A percentile compares a stretch with the other conserved stretches of the same genome.
Evolutionary conservation across 35 echinoderm and acorn worm species (phyloP).

Genomic region (Apostichopus parvimensis): DNA sequence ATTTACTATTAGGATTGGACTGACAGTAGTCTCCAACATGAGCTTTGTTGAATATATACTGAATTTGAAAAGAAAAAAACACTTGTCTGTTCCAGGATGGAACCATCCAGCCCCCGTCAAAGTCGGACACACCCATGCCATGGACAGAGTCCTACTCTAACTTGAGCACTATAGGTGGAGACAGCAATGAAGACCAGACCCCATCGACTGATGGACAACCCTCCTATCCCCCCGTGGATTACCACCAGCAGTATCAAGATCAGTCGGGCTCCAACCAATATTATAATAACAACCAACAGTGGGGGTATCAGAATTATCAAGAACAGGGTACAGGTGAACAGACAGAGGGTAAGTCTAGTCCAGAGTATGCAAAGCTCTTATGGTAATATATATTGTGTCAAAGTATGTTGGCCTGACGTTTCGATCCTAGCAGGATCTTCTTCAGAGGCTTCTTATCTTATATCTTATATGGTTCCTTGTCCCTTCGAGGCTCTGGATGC

Average conservation of each 20-base stretch:
- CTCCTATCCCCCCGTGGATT: conserved; percentile 27
- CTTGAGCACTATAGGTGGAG: conserved; percentile 72
- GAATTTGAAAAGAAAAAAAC: no score
- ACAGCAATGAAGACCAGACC: conserved; percentile 44
- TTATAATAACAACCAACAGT: conserved; percentile 10
- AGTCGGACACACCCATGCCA: conserved; percentile 92
- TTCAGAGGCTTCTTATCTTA: no score
- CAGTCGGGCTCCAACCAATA: conserved; percentile 24
- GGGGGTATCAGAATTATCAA: conserved; percentile 42
- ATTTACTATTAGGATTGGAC: no score
- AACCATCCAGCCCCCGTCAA: conserved; percentile 77
- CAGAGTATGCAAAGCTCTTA: no score
- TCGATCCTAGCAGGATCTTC: no score
- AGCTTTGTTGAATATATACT: no score
- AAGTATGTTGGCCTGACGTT: no score
- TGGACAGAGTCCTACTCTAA: conserved; percentile 97
- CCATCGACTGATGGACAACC: conserved; percentile 28
- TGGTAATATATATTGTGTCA: no score
- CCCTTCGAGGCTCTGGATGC: no score
- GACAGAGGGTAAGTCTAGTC: not conserved
- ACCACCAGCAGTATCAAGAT: conserved; percentile 12
- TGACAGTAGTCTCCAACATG: no score
- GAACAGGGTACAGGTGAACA: conserved; percentile 34
- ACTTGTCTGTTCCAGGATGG: conserved; percentile 69
- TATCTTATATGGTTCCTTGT: no score